Base-by-base conservation (phyloP, 2,797 vertebrate species). In the Adelosebastes latens region DNA sequence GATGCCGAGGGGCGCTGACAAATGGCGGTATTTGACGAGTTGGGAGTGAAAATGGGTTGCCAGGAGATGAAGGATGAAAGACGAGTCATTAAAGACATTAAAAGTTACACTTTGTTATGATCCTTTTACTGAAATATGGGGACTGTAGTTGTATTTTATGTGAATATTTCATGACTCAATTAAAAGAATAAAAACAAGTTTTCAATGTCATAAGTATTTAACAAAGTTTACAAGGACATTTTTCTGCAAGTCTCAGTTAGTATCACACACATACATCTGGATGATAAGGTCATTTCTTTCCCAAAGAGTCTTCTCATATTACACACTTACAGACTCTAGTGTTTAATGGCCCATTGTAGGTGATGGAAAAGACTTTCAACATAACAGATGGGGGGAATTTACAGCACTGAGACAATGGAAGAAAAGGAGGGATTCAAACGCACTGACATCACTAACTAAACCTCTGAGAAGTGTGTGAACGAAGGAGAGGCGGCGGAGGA, bases 351-450 rank as follows among this genome's bases (percentile, higher is more conserved):
- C 66, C 32, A 86, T 88, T 91, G 86, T 52, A 69, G 10, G 3
- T 39, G 32, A 76, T 85, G 88, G 83, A 89, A 87, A 89, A 84
- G 34, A 73, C 8, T 75, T 83, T 34, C 22, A 72, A 29, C 32
- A 71, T 64, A 79, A 80, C 72, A 83, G 72, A 82, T 59, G 32
- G 56, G 59, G 75, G 81, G 79, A n/a, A 62, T 85, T 87, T 75
- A 79, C 78, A 72, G 66, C 29, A 29, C 53, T 84, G 80, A 89
- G 81, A 88, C 84, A 89, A 88, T 87, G 87, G 87, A 79, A 80
- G 32, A 84, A 75, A 83, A 75, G 2, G 12, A 71, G 36, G 8
- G 39, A 86, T 73, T 67, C 42, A 70, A 77, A 77, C 6, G 2
- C 58, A 29, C 32, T 89, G 86, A 90, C 81, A 84, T 87, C 84